Conservation (phyloP, 2,113 vertebrate genomes). For the Psammodynastes pulverulentus region DNA sequence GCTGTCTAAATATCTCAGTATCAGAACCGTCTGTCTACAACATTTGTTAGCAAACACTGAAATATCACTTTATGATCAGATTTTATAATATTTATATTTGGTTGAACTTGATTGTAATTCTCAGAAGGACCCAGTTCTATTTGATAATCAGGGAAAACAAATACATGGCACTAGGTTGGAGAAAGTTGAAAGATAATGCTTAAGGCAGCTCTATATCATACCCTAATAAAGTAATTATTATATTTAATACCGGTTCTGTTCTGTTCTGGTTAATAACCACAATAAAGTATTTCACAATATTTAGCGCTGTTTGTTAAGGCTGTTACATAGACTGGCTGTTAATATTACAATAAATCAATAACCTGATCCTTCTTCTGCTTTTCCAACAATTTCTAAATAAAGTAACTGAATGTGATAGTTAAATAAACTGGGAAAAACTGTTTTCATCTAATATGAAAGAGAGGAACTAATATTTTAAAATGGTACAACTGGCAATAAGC, state of each 20-base stretch:
- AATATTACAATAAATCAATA: background rate
- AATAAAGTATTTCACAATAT: background rate
- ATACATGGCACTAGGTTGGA: background rate
- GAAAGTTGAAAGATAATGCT: background rate
- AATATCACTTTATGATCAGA: background rate
- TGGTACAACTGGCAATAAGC: background rate
- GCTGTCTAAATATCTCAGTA: background rate
- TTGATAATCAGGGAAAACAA: background rate
- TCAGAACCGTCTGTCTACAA: background rate
- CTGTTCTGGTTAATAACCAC: background rate
- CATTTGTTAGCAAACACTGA: background rate
- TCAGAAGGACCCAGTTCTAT: background rate
- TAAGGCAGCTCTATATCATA: background rate
- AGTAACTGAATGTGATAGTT: background rate
- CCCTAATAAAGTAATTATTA: background rate
- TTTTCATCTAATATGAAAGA: background rate
- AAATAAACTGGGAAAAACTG: background rate
- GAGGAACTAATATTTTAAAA: background rate
- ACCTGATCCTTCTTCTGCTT: background rate
- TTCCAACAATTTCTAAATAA: background rate
- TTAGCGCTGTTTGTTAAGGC: fast-evolving
- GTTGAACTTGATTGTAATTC: background rate
- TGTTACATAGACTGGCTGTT: background rate
- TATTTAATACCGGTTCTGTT: background rate
- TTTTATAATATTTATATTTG: background rate